Base-by-base conservation (phyloP, 2,113 vertebrate species). In the Crotalus horridus region DNA sequence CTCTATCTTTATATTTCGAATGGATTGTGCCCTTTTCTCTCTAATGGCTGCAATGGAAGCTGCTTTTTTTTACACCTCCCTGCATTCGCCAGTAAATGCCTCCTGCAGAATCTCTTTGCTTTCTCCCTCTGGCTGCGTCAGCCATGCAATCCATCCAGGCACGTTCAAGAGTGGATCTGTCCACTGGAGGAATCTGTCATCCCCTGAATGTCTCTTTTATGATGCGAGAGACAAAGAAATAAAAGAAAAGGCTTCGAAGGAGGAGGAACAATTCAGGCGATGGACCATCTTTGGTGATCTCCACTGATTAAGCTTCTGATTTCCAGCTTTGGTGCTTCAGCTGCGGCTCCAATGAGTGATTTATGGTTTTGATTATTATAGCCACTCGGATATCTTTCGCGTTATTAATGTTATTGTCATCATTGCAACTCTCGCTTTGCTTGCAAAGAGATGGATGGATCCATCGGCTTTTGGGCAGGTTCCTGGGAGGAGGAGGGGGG, bases 331-430 rank as follows among this genome's bases (percentile, higher is more conserved):
- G 90, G 20, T 1, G 56, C 74, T 54, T 89, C 21, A 4, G 48
- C 69, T 24, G 48, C 43, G 93, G 29, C 33, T 43, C 46, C 69
- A 24, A 21, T 48, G 23, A 56, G 26, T 86, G 90, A 91, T 93
- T 91, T 85, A 91, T 93, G n/a, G 55, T 87, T 89, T 85, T 91
- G 93, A 91, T 93, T 93, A 91, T 89, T 85, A 55, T 33, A 85
- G 69, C 56, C 90, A 89, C 90, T 88, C 74, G 87, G 93, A 87
- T 85, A 91, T 89, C 93, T 88, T 91, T 89, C 33, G 69, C 51
- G 12, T 89, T 91, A 93, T 93, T 93, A 89, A 91, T 91, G 69
- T 56, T 56, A n/a, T 46, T 89, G 87, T 54, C 93, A 89, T 64
- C 56, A 26, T 15, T 6, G n/a, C 8, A 91, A 85, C 54, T 69